Base-by-base conservation (phyloP, 2,113 vertebrate genomes). In the Gila orcuttii region DNA sequence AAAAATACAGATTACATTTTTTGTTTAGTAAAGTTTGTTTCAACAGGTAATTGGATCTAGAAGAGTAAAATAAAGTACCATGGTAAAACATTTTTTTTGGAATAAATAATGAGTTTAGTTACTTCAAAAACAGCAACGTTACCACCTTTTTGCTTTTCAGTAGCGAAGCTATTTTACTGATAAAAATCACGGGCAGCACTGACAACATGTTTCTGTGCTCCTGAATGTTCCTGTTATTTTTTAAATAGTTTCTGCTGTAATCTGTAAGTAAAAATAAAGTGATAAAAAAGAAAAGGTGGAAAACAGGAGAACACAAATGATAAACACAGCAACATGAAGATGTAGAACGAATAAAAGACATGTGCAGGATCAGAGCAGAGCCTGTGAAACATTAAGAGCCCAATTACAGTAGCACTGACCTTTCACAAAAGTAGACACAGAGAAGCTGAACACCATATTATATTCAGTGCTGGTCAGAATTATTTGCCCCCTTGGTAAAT, bases 361-460 rank as follows among this genome's bases (percentile, higher is more conserved):
- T 15, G 36, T 69, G 77, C 85, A 90, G 90, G 89, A 90, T 82
- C 36, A 60, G 12, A 60, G 25, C 31, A 86, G 55, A 93, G 92
- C 92, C 89, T 91, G 83, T 84, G 90, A 55, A 86, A 89, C 87
- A 64, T 90, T 80, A 88, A 88, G 88, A 60, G 90, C 90, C 91
- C 92, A 93, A 93, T 94, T 93, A 94, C 92, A 90, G 92, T 77
- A 89, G 92, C 79, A 15, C 87, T 88, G 91, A 94, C 92, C 92
- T 94, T 93, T 87, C 85, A 92, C 92, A 91, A 77, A 2, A n/a
- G 66, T 55, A 89, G 90, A 66, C 23, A 89, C 90, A 89, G 88
- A 86, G 86, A 90, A 93, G 93, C 87, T 88, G 86, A 87, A 90
- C 90, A 91, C 76, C 66, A 42, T 42, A 10, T 42, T 42, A 42